Evolutionary conservation across 2,888 invertebrate genomes (phyloP).

Genomic region (Eupithecia vulgata): DNA sequence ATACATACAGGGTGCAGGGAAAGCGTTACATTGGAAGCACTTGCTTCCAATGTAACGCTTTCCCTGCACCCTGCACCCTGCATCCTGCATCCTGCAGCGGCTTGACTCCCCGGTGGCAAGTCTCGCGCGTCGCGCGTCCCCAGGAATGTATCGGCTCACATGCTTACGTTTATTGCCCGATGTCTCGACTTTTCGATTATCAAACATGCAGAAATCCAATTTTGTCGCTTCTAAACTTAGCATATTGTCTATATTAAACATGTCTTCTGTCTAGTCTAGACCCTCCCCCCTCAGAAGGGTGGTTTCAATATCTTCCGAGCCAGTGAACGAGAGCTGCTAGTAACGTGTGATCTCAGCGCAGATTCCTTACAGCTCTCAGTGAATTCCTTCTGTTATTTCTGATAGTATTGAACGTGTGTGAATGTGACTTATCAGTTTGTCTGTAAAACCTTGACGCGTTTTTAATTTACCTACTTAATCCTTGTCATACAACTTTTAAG

Average conservation of each 20-base stretch:
- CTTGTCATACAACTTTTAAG: too few species aligned
- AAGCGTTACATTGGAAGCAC: too few species aligned
- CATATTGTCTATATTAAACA: slow-evolving; percentile 27
- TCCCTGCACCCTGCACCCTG: neutral
- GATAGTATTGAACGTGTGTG: neutral
- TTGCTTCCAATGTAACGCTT: neutral
- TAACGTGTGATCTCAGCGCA: slow-evolving; percentile 15
- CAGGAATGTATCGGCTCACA: slow-evolving; percentile 8
- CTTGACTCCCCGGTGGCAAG: neutral
- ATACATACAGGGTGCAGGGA: too few species aligned
- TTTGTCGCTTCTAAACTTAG: slow-evolving; percentile 24
- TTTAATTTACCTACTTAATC: neutral
- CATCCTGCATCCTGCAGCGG: neutral
- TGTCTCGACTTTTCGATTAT: slow-evolving; percentile 23
- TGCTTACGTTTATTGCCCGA: slow-evolving; percentile 20
- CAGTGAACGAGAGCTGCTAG: slow-evolving; percentile 31
- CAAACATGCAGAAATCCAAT: slow-evolving; percentile 31
- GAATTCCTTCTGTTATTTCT: neutral
- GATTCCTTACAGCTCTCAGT: slow-evolving; percentile 4
- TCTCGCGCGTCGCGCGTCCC: neutral
- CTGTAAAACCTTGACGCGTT: neutral
- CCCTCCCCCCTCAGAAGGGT: neutral
- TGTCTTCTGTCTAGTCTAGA: slow-evolving; percentile 31
- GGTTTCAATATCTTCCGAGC: slow-evolving; percentile 29
- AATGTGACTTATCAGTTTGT: neutral